Conservation (phyloP, 2,797 vertebrate species). For the Halcyon smyrnensis region DNA sequence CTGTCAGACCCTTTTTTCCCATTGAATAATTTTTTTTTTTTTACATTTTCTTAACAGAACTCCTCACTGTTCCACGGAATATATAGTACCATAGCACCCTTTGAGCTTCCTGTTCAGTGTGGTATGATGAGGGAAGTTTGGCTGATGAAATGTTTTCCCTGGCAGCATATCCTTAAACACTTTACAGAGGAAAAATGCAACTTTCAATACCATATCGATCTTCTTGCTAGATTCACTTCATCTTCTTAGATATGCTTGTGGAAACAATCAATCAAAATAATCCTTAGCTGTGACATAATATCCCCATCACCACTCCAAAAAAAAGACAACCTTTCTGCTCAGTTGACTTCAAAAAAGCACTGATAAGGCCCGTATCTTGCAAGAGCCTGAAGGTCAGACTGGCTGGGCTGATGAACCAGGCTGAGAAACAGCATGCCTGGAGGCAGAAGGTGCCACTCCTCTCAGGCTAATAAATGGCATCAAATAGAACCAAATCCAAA, state of each 20-base stretch:
- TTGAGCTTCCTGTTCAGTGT: not conserved
- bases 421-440: not conserved
- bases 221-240: not conserved
- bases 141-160: not conserved
- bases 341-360: not conserved
- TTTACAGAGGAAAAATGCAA: constrained; percentile 14
- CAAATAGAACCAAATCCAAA: not conserved
- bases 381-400: not conserved
- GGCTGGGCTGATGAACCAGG: not conserved
- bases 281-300: not conserved
- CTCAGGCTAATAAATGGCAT: not conserved
- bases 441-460: not conserved
- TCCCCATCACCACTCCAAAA: not conserved
- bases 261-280: not conserved
- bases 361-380: not conserved
- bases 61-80: not conserved
- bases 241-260: not conserved
- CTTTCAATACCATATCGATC: not conserved
- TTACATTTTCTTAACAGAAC: not conserved
- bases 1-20: not conserved
- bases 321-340: not conserved
- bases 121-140: not conserved
- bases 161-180: not conserved
- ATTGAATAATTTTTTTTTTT: not conserved
- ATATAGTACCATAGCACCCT: not conserved